Base-by-base conservation (phyloP, 2,113 vertebrate genomes). In the Abramis brama region DNA sequence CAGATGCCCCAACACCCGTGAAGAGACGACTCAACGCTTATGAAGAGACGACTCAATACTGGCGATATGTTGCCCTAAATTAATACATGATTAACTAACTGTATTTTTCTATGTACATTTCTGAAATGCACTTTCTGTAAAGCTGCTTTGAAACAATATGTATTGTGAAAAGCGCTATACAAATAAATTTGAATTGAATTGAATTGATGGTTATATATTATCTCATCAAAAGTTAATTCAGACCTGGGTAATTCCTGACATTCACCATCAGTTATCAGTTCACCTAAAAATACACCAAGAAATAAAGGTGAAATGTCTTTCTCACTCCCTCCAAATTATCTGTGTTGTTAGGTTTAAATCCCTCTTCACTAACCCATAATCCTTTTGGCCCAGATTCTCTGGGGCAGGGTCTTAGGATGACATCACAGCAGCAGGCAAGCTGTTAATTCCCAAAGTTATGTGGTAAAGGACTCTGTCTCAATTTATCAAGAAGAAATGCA, bases 311-410 rank as follows among this genome's bases (percentile, higher is more conserved):
- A 75, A 75, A 75, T 23, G 39, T 71, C 33, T 39, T 36, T 50
- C 73, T 36, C 55, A n/a, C 36, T 30, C 74, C 52, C 33, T 33
- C 13, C 55, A 85, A 82, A 85, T 74, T 78, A 89, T 89, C 23
- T 79, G 62, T 79, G 60, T 79, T 86, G 76, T 84, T 60, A 25
- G 62, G 64, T 52, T 84, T 87, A 87, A 82, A 87, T 77, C 82
- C 85, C 85, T 77, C 71, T 64, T 47, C 60, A 55, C 39, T 83
- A 47, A 79, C 73, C 82, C 45, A 82, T 87, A 87, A 87, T 87
- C 88, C 78, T 45, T 86, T 79, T 87, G 83, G 64, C 83, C 73
- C 83, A 89, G 73, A 85, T 87, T 87, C 80, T 27, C 71, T 43
- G 36, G 64, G 85, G n/a, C 30, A 66, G 83, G 81, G 78, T 82